Percentiles rank a stretch among this genome's conserved stretches.
Conservation (phyloP, 2,888 invertebrate genomes). For the Chymomyza fuscimana region DNA sequence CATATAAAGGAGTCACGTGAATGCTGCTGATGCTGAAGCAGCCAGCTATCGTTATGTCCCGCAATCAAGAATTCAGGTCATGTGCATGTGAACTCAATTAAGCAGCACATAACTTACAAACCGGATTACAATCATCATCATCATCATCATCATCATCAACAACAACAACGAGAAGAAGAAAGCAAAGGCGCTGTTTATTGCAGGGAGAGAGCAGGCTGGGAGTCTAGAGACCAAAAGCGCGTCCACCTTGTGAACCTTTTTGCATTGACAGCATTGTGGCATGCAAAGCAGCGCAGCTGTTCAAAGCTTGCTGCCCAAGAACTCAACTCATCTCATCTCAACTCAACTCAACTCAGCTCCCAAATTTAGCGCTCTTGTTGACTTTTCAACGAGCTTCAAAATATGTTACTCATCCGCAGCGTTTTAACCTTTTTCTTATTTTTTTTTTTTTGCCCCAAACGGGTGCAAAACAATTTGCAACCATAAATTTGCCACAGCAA, state of each 20-base stretch:
- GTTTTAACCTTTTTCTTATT: slow-evolving; percentile 59
- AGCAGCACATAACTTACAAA: slow-evolving; percentile 78
- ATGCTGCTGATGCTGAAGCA: neutral
- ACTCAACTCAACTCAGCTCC: neutral
- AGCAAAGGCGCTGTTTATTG: neutral
- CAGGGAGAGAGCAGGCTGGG: neutral
- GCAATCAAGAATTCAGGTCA: slow-evolving; percentile 76
- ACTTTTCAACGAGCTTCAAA: slow-evolving; percentile 64
- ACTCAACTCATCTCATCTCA: neutral
- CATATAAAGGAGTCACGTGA: neutral
- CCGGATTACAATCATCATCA: slow-evolving; percentile 77
- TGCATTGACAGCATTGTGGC: slow-evolving; percentile 38
- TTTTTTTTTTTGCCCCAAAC: slow-evolving; percentile 16
- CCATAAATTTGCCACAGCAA: slow-evolving; percentile 72
- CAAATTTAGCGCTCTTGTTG: slow-evolving; percentile 35
- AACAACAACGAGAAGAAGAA: neutral
- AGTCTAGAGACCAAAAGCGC: neutral
- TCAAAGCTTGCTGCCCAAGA: slow-evolving; percentile 5
- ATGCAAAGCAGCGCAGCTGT: slow-evolving; percentile 55
- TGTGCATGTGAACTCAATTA: slow-evolving; percentile 78
- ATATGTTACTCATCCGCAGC: slow-evolving; percentile 66
- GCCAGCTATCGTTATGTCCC: slow-evolving; percentile 8
- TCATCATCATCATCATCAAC: slow-evolving; percentile 50
- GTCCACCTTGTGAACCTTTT: slow-evolving; percentile 5
- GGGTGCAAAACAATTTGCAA: slow-evolving; percentile 75